Evolutionary conservation across 2,888 invertebrate genomes (phyloP).

Genomic region (Ditylenchus weischeri): DNA sequence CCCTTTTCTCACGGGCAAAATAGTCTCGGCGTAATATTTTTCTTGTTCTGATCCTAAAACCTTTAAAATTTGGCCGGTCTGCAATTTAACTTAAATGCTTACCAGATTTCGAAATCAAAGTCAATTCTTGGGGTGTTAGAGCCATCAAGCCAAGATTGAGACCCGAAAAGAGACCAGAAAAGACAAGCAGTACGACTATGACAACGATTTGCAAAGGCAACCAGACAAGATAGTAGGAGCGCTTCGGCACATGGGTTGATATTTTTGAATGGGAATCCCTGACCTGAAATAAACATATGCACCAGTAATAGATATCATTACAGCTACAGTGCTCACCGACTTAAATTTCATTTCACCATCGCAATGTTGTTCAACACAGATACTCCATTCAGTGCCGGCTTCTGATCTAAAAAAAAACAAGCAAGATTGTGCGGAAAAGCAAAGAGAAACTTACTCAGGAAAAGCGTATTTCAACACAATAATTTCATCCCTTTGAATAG

Average conservation of each 20-base stretch:
- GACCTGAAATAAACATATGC: conserved; percentile 26
- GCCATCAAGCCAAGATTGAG: conserved; percentile 92
- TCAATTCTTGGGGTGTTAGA: conserved; percentile 68
- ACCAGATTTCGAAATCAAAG: conserved; percentile 55
- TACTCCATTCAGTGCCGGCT: too few species aligned
- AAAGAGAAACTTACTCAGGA: conserved; percentile 31
- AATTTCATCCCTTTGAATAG: conserved; percentile 49
- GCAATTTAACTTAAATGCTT: too few species aligned
- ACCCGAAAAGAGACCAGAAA: conserved; percentile 93
- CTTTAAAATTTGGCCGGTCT: too few species aligned
- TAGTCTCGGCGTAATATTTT: conserved; percentile 71
- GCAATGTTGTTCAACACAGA: too few species aligned
- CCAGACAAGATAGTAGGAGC: neutral
- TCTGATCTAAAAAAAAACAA: too few species aligned
- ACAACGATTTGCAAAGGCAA: conserved; percentile 66
- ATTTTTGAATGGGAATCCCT: conserved; percentile 49
- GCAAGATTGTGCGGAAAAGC: too few species aligned
- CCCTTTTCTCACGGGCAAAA: conserved; percentile 72
- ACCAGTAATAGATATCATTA: too few species aligned
- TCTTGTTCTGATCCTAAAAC: conserved; percentile 45
- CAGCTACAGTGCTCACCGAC: too few species aligned
- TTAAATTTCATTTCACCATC: too few species aligned
- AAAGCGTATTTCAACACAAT: conserved; percentile 47
- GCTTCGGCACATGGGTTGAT: conserved; percentile 27
- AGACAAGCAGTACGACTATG: conserved; percentile 72